phyloP scores from a whole-genome alignment of 2,888 invertebrate species.

The Tetrapedia diversipes region DNA sequence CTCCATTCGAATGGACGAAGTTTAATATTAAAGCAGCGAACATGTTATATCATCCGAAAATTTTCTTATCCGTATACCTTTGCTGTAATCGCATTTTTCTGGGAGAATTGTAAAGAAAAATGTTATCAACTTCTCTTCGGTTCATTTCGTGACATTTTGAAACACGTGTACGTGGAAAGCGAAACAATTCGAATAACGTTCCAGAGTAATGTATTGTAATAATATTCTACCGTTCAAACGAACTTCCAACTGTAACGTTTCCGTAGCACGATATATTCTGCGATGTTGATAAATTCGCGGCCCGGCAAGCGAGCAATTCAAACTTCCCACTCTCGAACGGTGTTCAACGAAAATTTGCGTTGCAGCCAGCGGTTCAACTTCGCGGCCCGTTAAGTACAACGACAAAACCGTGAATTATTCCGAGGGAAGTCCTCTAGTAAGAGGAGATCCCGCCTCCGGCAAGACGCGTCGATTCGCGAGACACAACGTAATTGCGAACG shows the following conservation, averaged over 20 bases:
- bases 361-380: slow-evolving; percentile 51
- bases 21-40: too few relatives aligned
- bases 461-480: slow-evolving; percentile 10
- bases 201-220: background rate
- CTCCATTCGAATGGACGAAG: too few relatives aligned
- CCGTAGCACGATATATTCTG: background rate
- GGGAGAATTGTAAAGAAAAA: too few relatives aligned
- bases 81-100: too few relatives aligned
- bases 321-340: slow-evolving; percentile 47
- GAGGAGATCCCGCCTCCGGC: slow-evolving; percentile 20
- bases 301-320: slow-evolving; percentile 41
- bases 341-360: slow-evolving; percentile 53
- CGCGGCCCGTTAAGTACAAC: slow-evolving; percentile 37
- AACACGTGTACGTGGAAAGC: background rate
- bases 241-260: background rate
- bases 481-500: background rate
- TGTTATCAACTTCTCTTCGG: too few relatives aligned
- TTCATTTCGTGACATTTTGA: background rate
- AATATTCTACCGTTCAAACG: background rate
- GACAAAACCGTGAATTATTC: slow-evolving; percentile 50
- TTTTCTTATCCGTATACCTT: too few relatives aligned
- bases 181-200: background rate
- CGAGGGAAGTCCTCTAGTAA: slow-evolving; percentile 15
- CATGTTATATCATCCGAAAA: too few relatives aligned
- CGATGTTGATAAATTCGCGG: slow-evolving; percentile 18